These are phyloP conservation scores for Sebastes trivittatus DNA, from an alignment of 2,797 vertebrate genomes.

Conservation along the genomic window DNA sequence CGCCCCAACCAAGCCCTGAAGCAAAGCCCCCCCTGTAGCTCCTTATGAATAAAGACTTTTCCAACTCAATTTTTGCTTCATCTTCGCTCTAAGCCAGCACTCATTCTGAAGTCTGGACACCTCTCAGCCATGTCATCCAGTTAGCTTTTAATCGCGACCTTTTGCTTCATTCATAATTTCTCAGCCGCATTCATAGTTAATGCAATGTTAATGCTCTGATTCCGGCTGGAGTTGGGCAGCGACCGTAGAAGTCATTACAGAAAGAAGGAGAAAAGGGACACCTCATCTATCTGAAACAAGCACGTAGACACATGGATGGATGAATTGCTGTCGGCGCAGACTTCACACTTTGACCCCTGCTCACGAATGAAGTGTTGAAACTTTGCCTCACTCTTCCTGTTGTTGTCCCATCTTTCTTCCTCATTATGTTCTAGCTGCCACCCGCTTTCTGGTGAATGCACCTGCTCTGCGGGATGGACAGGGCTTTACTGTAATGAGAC, in stretches of 20 bases:
- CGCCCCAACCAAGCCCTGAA: slow-evolving; percentile 18
- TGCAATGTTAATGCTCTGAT: slow-evolving; percentile 82
- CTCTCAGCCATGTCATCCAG: slow-evolving; percentile 71
- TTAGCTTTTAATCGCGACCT: slow-evolving; percentile 81
- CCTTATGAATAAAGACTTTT: slow-evolving; percentile 42
- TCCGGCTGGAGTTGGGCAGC: slow-evolving; percentile 64
- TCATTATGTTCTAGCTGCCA: slow-evolving; percentile 89
- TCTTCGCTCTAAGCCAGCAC: slow-evolving; percentile 55
- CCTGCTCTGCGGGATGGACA: slow-evolving; percentile 93
- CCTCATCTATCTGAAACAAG: slow-evolving; percentile 69
- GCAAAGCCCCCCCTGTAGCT: not conserved
- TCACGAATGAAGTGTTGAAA: slow-evolving; percentile 57
- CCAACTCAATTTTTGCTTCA: slow-evolving; percentile 49
- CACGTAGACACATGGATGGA: slow-evolving; percentile 58
- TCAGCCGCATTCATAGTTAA: slow-evolving; percentile 80
- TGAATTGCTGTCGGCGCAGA: slow-evolving; percentile 56
- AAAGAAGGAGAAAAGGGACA: slow-evolving; percentile 76
- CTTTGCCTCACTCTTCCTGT: slow-evolving; percentile 35
- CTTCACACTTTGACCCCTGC: slow-evolving; percentile 61
- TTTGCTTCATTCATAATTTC: slow-evolving; percentile 83
- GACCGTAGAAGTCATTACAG: slow-evolving; percentile 76
- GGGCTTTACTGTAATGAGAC: slow-evolving; percentile 96
- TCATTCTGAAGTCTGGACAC: slow-evolving; percentile 76
- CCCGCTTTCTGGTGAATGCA: slow-evolving; percentile 95
- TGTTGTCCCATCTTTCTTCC: slow-evolving; percentile 52